Conservation (phyloP, 1,140 invertebrate genomes). For the Leptinotarsa defecta region DNA sequence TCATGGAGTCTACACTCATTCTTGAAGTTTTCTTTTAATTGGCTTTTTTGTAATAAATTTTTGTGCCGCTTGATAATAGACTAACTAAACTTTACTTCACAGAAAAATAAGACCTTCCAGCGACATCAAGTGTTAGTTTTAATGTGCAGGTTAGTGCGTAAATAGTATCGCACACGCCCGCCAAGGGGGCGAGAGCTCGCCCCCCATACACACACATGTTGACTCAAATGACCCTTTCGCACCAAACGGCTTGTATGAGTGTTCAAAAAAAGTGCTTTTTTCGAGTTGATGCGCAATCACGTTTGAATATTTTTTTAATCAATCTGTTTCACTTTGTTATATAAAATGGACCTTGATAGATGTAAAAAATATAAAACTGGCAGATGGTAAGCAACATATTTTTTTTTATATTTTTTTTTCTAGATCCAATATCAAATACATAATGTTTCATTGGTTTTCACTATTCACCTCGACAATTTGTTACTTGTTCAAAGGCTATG, state of each 20-base stretch:
- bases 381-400: no score
- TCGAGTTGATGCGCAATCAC: no score
- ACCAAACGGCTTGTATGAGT: slow-evolving; percentile 1
- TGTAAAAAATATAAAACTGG: no score
- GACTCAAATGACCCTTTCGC: slow-evolving; percentile 17
- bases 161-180: slow-evolving; percentile 43
- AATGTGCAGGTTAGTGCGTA: slow-evolving; percentile 74
- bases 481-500: no score
- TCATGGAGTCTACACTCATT: neutral
- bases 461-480: no score
- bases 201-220: slow-evolving; percentile 30
- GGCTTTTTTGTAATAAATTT: neutral
- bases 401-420: no score
- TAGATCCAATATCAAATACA: no score
- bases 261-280: no score
- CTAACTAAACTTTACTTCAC: slow-evolving; percentile 57
- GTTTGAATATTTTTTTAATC: no score
- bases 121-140: slow-evolving; percentile 76
- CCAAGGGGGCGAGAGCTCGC: slow-evolving; percentile 54
- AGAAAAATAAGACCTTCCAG: slow-evolving; percentile 78
- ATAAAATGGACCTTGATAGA: no score
- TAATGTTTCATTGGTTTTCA: no score
- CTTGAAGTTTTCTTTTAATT: neutral
- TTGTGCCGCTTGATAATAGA: slow-evolving; percentile 8
- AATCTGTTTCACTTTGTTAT: no score